Evolutionary conservation across 2,113 vertebrate genomes (phyloP).

Genomic region (Ictalurus furcatus): DNA sequence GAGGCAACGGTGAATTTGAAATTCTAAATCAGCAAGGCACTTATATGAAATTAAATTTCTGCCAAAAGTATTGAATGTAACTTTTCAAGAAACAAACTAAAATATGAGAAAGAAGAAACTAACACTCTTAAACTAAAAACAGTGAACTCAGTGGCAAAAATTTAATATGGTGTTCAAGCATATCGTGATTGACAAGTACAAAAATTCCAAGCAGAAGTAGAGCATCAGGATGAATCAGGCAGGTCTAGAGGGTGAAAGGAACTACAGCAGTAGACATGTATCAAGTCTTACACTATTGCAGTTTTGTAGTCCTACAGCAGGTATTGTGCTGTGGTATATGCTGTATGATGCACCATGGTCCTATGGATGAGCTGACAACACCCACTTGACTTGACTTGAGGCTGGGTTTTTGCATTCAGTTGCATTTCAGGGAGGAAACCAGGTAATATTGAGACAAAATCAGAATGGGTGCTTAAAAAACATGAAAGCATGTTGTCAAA

Average conservation of each 20-base stretch:
- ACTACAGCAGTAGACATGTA: background rate
- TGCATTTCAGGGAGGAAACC: background rate
- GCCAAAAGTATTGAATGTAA: too few relatives aligned
- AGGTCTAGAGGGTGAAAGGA: background rate
- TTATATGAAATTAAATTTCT: too few relatives aligned
- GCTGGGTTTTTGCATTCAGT: background rate
- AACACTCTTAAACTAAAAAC: too few relatives aligned
- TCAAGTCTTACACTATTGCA: background rate
- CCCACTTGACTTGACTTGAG: background rate
- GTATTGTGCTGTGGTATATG: background rate
- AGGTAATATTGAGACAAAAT: background rate
- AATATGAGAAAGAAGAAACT: too few relatives aligned
- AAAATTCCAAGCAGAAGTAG: background rate
- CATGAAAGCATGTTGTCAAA: background rate
- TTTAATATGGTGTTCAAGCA: too few relatives aligned
- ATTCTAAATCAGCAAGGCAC: too few relatives aligned
- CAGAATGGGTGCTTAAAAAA: background rate
- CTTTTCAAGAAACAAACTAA: too few relatives aligned
- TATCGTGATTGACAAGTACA: background rate
- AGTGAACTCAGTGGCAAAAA: too few relatives aligned
- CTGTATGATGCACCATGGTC: too few relatives aligned
- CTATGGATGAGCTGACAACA: background rate
- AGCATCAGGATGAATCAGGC: background rate
- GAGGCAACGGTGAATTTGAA: too few relatives aligned
- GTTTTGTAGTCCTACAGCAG: background rate